These are phyloP conservation scores for Nasonia vitripennis DNA, from an alignment of 1,140 invertebrate genomes.

Conservation along the genomic window DNA sequence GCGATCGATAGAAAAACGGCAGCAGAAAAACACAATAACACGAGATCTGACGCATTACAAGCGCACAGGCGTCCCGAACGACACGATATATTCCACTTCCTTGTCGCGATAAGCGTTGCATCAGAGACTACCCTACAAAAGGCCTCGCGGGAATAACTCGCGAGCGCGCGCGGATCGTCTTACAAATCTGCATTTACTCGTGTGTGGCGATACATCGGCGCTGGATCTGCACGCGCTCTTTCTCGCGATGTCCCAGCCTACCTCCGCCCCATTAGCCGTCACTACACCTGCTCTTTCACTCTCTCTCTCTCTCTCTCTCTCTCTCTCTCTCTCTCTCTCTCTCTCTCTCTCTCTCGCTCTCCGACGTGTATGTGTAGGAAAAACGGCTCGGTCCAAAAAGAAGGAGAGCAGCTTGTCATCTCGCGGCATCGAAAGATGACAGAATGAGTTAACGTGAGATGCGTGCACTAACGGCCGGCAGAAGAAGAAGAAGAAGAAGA, in stretches of 20 bases:
- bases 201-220: neutral
- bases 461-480: neutral
- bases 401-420: neutral
- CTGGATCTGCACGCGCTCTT: neutral
- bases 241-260: neutral
- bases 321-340: neutral
- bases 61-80: neutral
- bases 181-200: neutral
- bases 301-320: too few species aligned
- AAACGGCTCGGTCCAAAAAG: neutral
- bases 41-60: neutral
- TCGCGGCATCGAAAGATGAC: neutral
- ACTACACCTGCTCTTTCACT: neutral
- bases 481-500: neutral
- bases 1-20: too few species aligned
- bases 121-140: neutral
- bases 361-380: neutral
- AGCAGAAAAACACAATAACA: too few species aligned
- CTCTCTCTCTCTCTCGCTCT: neutral
- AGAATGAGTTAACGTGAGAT: neutral
- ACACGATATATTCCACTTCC: slow-evolving; percentile 6
- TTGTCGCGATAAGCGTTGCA: slow-evolving; percentile 17
- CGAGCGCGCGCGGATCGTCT: neutral
- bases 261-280: neutral
- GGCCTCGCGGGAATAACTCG: neutral